These are phyloP conservation scores for Sebastes nivosus DNA, from an alignment of 2,797 vertebrate genomes.

Conservation along the genomic window DNA sequence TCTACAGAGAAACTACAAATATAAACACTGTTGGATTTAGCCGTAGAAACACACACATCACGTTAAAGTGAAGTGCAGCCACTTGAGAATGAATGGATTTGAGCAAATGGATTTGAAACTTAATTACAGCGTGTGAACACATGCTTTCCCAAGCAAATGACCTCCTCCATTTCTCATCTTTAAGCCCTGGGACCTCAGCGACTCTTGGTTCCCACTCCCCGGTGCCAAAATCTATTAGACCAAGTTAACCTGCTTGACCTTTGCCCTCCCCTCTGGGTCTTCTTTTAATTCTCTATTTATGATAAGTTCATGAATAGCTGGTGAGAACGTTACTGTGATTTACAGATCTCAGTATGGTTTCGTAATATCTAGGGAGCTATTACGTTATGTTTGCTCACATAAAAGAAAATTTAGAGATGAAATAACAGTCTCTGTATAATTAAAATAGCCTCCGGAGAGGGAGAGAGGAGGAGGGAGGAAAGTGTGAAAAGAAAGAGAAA, in stretches of 20 bases:
- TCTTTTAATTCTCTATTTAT: not conserved
- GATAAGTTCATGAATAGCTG: not conserved
- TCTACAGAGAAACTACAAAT: not conserved
- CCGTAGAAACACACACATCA: not conserved
- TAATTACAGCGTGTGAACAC: conserved; percentile 22
- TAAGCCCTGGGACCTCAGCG: conserved; percentile 17
- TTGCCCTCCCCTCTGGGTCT: not conserved
- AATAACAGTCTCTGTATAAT: conserved; percentile 4
- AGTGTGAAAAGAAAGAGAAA: not conserved
- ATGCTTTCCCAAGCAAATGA: conserved; percentile 21
- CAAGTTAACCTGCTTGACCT: conserved; percentile 3
- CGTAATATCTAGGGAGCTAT: not conserved
- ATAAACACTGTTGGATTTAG: not conserved
- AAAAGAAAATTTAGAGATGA: not conserved
- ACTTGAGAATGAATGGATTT: conserved; percentile 33
- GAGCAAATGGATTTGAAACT: conserved; percentile 31
- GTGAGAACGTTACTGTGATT: not conserved
- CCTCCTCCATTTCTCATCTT: conserved; percentile 11
- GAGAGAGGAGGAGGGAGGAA: not conserved
- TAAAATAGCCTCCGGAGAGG: not conserved
- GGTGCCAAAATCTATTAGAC: conserved; percentile 8
- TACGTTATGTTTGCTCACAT: not conserved
- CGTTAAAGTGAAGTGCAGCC: conserved; percentile 10
- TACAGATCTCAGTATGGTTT: not conserved
- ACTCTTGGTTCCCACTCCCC: conserved; percentile 3